These are phyloP conservation scores for Taenioides sp. DNA, from an alignment of 2,797 vertebrate species.

Conservation along the genomic window DNA sequence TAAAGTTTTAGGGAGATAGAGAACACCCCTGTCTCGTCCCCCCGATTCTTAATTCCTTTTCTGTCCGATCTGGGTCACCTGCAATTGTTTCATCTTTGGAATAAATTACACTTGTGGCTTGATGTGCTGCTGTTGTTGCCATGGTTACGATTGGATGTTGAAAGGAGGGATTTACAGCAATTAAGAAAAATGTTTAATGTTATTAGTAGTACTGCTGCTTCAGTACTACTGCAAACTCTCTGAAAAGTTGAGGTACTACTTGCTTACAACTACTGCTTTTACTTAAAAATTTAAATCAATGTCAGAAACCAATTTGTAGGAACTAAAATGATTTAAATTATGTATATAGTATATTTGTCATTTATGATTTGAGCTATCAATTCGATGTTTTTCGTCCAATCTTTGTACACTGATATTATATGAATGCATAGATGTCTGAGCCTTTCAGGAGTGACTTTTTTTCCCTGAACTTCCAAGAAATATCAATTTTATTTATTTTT, in stretches of 20 bases:
- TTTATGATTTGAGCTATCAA: no score
- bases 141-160: neutral
- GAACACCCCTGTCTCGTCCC: neutral
- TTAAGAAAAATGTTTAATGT: neutral
- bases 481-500: no score
- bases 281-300: no score
- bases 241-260: neutral
- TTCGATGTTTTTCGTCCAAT: no score
- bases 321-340: no score
- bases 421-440: no score
- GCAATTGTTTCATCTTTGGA: slow-evolving; percentile 7
- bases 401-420: no score
- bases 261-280: neutral
- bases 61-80: slow-evolving; percentile 6
- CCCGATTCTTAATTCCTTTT: neutral
- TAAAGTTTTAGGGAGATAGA: neutral
- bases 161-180: neutral
- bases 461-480: no score
- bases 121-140: neutral
- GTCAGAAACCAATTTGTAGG: no score
- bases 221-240: neutral
- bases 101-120: slow-evolving; percentile 12
- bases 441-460: no score
- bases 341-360: no score
- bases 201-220: neutral